Evolutionary conservation across 2,888 invertebrate species (phyloP).

Genomic region (Saturnia pavonia): DNA sequence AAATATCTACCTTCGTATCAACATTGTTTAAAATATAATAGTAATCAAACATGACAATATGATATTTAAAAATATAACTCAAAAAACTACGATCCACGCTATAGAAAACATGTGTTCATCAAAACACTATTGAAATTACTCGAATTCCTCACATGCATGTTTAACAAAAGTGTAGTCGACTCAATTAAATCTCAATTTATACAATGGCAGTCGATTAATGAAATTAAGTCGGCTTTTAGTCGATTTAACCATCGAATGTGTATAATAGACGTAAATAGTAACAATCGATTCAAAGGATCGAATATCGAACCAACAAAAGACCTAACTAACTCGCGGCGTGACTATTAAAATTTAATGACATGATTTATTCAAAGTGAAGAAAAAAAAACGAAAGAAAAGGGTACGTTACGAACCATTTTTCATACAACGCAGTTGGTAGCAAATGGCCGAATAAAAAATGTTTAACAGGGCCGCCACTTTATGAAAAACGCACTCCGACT

Average conservation of each 20-base stretch:
- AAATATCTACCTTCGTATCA: too few relatives aligned
- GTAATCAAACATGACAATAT: not conserved
- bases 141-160: constrained; percentile 61
- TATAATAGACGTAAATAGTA: constrained; percentile 77
- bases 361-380: constrained; percentile 73
- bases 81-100: constrained; percentile 51
- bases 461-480: constrained; percentile 79
- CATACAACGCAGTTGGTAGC: constrained; percentile 82
- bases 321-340: constrained; percentile 79
- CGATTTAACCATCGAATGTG: constrained; percentile 69
- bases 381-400: constrained; percentile 77
- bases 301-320: constrained; percentile 71
- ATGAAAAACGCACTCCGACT: constrained; percentile 75
- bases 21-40: too few relatives aligned
- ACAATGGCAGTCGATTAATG: constrained; percentile 79
- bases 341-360: constrained; percentile 82
- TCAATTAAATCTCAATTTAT: constrained; percentile 81
- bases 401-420: constrained; percentile 81
- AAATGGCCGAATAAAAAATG: constrained; percentile 81
- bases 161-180: constrained; percentile 65
- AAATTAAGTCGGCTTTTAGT: constrained; percentile 81
- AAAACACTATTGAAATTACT: constrained; percentile 67
- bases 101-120: constrained; percentile 66
- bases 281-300: constrained; percentile 76
- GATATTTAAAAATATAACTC: constrained; percentile 27